These are phyloP conservation scores for Solenopsis fugax DNA, from an alignment of 1,140 invertebrate genomes.

Conservation along the genomic window DNA sequence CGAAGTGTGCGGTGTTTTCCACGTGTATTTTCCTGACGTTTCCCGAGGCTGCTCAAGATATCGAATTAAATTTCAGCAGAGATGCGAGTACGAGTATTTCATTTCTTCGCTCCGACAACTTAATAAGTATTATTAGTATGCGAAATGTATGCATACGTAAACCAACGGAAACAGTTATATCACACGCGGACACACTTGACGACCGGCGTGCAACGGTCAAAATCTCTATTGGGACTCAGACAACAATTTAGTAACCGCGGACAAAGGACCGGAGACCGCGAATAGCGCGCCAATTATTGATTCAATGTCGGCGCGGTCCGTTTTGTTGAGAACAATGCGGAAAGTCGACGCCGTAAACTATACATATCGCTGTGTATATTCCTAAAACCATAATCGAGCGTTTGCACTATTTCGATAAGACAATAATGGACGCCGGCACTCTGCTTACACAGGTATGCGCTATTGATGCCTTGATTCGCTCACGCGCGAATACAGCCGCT, in stretches of 20 bases:
- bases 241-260: conserved; percentile 55
- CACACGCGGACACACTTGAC: background rate
- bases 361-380: conserved; percentile 46
- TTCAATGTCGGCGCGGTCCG: conserved; percentile 49
- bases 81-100: conserved; percentile 37
- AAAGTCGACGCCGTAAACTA: conserved; percentile 54
- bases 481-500: background rate
- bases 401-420: conserved; percentile 56
- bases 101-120: conserved; percentile 28
- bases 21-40: conserved; percentile 4
- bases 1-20: background rate
- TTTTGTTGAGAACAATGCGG: conserved; percentile 49
- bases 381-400: conserved; percentile 47
- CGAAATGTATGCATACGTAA: conserved; percentile 37
- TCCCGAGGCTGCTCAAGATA: background rate
- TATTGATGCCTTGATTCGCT: conserved; percentile 34
- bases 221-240: conserved; percentile 35
- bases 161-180: conserved; percentile 16
- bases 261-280: conserved; percentile 40
- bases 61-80: conserved; percentile 10
- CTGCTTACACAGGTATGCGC: conserved; percentile 13
- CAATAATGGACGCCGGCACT: conserved; percentile 28
- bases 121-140: conserved; percentile 46
- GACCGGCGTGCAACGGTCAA: background rate
- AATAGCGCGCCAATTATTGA: conserved; percentile 57